These are phyloP conservation scores for Octodonta nipae DNA, from an alignment of 2,888 invertebrate genomes.

Conservation along the genomic window DNA sequence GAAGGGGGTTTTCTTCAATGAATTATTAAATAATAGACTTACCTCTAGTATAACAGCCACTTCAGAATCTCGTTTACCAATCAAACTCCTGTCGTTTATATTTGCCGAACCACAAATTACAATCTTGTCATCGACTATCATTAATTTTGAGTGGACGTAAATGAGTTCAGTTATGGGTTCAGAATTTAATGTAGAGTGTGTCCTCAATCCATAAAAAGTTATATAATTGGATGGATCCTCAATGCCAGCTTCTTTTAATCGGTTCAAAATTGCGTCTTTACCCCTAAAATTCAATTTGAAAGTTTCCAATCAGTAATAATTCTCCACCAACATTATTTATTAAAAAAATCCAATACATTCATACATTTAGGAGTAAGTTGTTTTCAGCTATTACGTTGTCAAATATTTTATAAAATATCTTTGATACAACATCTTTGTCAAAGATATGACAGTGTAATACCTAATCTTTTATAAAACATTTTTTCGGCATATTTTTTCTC, in stretches of 20 bases:
- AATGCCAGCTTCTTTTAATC: conserved; percentile 65
- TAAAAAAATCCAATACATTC: too few relatives aligned
- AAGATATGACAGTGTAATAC: too few relatives aligned
- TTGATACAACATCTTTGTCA: too few relatives aligned
- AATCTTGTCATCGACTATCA: conserved; percentile 83
- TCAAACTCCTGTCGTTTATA: conserved; percentile 90
- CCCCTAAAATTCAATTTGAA: conserved; percentile 53
- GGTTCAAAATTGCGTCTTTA: conserved; percentile 66
- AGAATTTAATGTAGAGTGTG: conserved; percentile 62
- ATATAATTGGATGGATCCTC: conserved; percentile 73
- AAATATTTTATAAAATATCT: too few relatives aligned
- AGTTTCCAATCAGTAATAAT: too few relatives aligned
- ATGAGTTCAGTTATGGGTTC: conserved; percentile 83
- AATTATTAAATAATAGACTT: too few relatives aligned
- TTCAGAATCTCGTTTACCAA: conserved; percentile 90
- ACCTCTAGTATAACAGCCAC: conserved; percentile 80
- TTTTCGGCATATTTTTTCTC: too few relatives aligned
- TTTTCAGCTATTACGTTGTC: too few relatives aligned
- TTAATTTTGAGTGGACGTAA: conserved; percentile 92
- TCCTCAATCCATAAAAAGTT: conserved; percentile 80
- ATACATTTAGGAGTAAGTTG: too few relatives aligned
- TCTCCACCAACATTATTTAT: too few relatives aligned
- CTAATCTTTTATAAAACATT: too few relatives aligned
- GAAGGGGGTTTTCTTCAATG: too few relatives aligned
- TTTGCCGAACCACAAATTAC: conserved; percentile 96